A percentile compares a stretch with the other conserved stretches of the same genome.
Evolutionary conservation across 2,888 invertebrate species (phyloP).

Genomic region (Philonicus albiceps): DNA sequence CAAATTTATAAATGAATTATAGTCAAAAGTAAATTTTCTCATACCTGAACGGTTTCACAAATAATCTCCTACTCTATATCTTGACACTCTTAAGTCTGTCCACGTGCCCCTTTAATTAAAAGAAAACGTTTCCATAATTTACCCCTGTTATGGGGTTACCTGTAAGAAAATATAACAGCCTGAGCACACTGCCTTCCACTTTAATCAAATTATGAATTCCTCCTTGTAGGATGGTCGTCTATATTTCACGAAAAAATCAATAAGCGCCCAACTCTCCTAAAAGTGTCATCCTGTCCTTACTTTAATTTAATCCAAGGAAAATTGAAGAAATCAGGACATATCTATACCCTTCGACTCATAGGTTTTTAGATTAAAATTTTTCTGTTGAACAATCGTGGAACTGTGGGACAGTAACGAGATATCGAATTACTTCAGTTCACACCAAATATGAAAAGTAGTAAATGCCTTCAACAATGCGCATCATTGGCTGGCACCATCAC

Average conservation of each 20-base stretch:
- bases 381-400: neutral
- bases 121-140: neutral
- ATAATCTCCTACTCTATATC: neutral
- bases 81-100: neutral
- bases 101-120: neutral
- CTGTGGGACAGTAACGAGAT: neutral
- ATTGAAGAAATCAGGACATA: neutral
- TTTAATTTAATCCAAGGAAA: neutral
- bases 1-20: neutral
- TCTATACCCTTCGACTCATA: neutral
- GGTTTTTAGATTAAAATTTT: neutral
- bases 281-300: neutral
- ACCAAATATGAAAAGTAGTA: conserved; percentile 1
- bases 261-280: neutral
- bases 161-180: neutral
- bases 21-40: neutral
- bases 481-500: conserved; percentile 22
- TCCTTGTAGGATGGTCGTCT: neutral
- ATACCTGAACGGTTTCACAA: neutral
- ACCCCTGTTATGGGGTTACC: neutral
- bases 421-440: neutral
- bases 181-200: neutral
- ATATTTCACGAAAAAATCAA: neutral
- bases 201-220: neutral
- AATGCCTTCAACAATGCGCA: conserved; percentile 19